Conservation (phyloP, 2,113 vertebrate species). For the Austrofundulus limnaeus region DNA sequence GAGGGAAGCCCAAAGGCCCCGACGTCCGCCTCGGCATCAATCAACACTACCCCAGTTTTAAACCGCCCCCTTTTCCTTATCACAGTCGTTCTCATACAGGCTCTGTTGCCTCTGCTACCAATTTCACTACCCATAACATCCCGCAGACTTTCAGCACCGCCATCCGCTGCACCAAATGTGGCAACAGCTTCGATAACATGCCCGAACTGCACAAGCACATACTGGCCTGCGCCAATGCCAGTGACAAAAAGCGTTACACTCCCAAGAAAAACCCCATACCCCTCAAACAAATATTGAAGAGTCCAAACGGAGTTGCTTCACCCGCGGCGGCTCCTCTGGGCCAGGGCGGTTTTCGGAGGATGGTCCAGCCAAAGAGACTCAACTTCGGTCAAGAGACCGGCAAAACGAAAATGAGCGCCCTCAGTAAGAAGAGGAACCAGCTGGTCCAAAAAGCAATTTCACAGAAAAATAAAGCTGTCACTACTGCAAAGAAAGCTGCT, state of each 20-base stretch:
- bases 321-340: conserved; percentile 66
- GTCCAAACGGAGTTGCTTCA: conserved; percentile 82
- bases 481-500: conserved; percentile 82
- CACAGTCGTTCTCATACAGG: conserved; percentile 91
- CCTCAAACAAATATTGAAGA: conserved; percentile 89
- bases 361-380: conserved; percentile 95
- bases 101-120: conserved; percentile 91
- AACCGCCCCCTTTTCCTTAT: conserved; percentile 96
- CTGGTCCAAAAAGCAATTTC: conserved; percentile 94
- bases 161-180: conserved; percentile 98
- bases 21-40: conserved; percentile 96
- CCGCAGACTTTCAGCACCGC: conserved; percentile 97
- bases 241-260: conserved; percentile 95
- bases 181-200: conserved; percentile 98
- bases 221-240: conserved; percentile 92
- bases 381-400: conserved; percentile 89
- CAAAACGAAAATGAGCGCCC: conserved; percentile 88
- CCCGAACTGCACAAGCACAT: conserved; percentile 96
- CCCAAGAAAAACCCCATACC: conserved; percentile 98
- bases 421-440: conserved; percentile 94
- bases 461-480: conserved; percentile 87
- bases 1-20: conserved; percentile 89
- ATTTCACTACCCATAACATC: conserved; percentile 98
- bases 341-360: conserved; percentile 86
- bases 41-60: conserved; percentile 98